Evolutionary conservation across 1,140 invertebrate species (phyloP).

Genomic region (Hestina assimilis): DNA sequence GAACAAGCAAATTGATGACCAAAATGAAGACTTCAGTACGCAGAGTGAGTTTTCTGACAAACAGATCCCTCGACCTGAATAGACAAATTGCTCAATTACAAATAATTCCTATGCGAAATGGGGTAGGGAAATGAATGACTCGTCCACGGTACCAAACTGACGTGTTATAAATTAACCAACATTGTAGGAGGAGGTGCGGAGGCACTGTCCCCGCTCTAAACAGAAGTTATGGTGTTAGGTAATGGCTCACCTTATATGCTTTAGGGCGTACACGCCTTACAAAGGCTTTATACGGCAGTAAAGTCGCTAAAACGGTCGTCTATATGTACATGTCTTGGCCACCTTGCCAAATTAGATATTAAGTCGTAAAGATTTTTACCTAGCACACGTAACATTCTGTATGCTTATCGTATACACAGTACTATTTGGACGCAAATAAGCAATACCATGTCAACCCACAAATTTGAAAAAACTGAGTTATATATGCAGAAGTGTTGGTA

Average conservation of each 20-base stretch:
- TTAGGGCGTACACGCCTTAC: slow-evolving; percentile 33
- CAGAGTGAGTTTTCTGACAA: slow-evolving; percentile 11
- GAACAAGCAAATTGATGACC: neutral
- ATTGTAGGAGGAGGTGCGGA: slow-evolving; percentile 51
- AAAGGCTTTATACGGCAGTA: slow-evolving; percentile 39
- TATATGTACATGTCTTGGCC: neutral
- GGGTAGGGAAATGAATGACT: slow-evolving; percentile 37
- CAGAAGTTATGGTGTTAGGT: slow-evolving; percentile 64
- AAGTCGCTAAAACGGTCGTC: slow-evolving; percentile 30
- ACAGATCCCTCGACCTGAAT: slow-evolving; percentile 27
- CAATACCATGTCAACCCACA: no score
- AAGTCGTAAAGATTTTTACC: slow-evolving; percentile 25
- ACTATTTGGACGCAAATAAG: no score
- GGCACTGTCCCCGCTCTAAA: slow-evolving; percentile 45
- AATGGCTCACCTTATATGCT: slow-evolving; percentile 44
- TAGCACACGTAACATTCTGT: neutral
- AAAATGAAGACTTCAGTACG: slow-evolving; percentile 22
- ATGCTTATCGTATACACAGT: neutral
- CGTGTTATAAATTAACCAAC: slow-evolving; percentile 57
- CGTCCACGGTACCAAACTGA: slow-evolving; percentile 45
- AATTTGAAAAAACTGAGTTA: no score
- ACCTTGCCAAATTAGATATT: slow-evolving; percentile 39
- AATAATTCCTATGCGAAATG: slow-evolving; percentile 40
- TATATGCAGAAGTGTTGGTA: no score
- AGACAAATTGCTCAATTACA: slow-evolving; percentile 39